Evolutionary conservation across 2,888 invertebrate species (phyloP).

Genomic region (Ptychoptera contaminata): DNA sequence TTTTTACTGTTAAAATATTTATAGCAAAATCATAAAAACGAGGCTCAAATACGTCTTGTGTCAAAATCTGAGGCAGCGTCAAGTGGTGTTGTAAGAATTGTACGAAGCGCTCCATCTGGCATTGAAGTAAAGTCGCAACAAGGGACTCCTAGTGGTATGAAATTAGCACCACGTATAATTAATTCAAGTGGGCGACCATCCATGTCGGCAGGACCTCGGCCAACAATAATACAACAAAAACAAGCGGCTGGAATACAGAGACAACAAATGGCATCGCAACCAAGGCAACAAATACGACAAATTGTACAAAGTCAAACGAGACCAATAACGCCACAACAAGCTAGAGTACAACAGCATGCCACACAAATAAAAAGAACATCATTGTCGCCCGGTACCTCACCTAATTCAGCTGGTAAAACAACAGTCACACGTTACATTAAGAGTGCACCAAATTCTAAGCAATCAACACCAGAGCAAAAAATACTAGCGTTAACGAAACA

Average conservation of each 20-base stretch:
- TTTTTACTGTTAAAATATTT: not conserved
- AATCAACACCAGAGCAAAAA: slow-evolving; percentile 28
- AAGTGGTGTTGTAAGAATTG: slow-evolving; percentile 26
- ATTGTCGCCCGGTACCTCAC: slow-evolving; percentile 1
- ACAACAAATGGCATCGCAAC: not conserved
- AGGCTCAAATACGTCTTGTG: slow-evolving; percentile 27
- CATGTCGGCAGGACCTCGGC: not conserved
- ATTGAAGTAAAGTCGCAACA: not conserved
- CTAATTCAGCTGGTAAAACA: slow-evolving; percentile 9
- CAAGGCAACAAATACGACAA: not conserved
- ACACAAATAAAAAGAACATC: not conserved
- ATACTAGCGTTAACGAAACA: not conserved
- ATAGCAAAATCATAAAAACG: slow-evolving; percentile 16
- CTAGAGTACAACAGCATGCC: not conserved
- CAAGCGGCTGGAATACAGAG: slow-evolving; percentile 9
- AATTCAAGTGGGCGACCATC: slow-evolving; percentile 8
- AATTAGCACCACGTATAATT: slow-evolving; percentile 10
- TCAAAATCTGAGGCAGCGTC: slow-evolving; percentile 23
- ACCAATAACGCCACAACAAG: not conserved
- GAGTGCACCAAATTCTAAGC: slow-evolving; percentile 7
- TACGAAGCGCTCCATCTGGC: slow-evolving; percentile 2
- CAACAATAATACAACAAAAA: not conserved
- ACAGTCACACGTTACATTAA: slow-evolving; percentile 13
- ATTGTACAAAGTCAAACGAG: not conserved
- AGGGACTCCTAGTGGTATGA: not conserved